Evolutionary conservation across 2,113 vertebrate genomes (phyloP).

Genomic region (Asarcornis scutulata): DNA sequence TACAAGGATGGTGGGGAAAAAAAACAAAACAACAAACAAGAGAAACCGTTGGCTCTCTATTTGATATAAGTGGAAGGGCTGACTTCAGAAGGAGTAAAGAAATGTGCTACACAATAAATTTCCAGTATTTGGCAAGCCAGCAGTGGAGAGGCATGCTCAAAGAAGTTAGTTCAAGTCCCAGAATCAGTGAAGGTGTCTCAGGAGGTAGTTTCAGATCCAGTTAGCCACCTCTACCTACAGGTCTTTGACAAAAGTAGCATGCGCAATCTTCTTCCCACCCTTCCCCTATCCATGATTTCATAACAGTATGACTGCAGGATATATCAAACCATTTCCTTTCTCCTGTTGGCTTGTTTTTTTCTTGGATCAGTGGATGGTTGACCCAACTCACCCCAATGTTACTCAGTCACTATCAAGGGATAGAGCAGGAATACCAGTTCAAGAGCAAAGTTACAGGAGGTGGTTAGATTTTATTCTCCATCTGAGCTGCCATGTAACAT

Average conservation of each 20-base stretch:
- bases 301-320: not conserved
- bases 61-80: not conserved
- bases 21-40: not conserved
- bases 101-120: not conserved
- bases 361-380: not conserved
- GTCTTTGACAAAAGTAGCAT: not conserved
- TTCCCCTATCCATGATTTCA: not conserved
- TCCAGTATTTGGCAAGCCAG: not conserved
- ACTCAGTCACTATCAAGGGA: not conserved
- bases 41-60: not conserved
- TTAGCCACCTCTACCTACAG: not conserved
- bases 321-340: not conserved
- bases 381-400: rapidly evolving
- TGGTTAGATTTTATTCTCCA: not conserved
- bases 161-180: not conserved
- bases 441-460: not conserved
- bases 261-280: rapidly evolving
- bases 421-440: not conserved
- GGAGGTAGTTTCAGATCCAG: not conserved
- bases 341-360: not conserved
- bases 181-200: not conserved
- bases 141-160: not conserved
- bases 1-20: not conserved
- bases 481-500: not conserved
- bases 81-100: not conserved